Percentiles rank a stretch among this genome's conserved stretches.
Evolutionary conservation across 2,113 vertebrate genomes (phyloP).

Genomic region (Epinephelus lanceolatus): DNA sequence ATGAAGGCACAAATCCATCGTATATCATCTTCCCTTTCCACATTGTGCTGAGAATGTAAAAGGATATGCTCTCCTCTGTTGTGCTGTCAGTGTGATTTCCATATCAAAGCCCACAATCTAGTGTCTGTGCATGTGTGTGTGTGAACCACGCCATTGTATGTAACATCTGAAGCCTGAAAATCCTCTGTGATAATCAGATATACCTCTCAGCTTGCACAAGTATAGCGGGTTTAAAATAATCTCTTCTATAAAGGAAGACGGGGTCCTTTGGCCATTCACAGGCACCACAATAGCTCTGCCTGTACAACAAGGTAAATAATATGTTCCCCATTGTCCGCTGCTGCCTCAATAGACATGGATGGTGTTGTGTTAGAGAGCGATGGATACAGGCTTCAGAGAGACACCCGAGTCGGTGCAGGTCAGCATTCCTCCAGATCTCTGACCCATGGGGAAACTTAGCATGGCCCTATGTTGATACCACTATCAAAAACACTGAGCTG

Average conservation of each 20-base stretch:
- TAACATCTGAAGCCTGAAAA: conserved; percentile 78
- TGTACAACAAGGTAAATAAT: conserved; percentile 83
- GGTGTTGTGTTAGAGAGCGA: conserved; percentile 67
- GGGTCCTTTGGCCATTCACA: conserved; percentile 70
- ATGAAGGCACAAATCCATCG: conserved; percentile 42
- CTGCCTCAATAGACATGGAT: conserved; percentile 68
- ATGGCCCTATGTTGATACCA: conserved; percentile 39
- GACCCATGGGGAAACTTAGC: conserved; percentile 71
- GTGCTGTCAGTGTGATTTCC: conserved; percentile 73
- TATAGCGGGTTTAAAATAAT: conserved; percentile 74
- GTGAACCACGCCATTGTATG: conserved; percentile 61
- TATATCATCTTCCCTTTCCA: conserved; percentile 65
- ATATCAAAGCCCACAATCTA: conserved; percentile 78
- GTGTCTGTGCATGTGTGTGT: conserved; percentile 51
- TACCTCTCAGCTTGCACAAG: conserved; percentile 73
- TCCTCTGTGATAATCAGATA: conserved; percentile 78
- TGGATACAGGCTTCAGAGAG: conserved; percentile 55
- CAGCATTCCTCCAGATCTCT: conserved; percentile 70
- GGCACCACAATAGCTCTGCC: conserved; percentile 78
- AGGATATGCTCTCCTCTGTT: conserved; percentile 68
- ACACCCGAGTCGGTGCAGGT: conserved; percentile 60
- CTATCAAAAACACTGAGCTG: conserved; percentile 36
- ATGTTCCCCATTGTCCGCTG: conserved; percentile 78
- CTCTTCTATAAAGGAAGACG: conserved; percentile 66
- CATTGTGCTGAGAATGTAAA: conserved; percentile 70